Evolutionary conservation across 2,797 vertebrate species (phyloP), one percentile per base, ranked within the genome.

Genomic region (Erpetoichthys calabaricus): DNA sequence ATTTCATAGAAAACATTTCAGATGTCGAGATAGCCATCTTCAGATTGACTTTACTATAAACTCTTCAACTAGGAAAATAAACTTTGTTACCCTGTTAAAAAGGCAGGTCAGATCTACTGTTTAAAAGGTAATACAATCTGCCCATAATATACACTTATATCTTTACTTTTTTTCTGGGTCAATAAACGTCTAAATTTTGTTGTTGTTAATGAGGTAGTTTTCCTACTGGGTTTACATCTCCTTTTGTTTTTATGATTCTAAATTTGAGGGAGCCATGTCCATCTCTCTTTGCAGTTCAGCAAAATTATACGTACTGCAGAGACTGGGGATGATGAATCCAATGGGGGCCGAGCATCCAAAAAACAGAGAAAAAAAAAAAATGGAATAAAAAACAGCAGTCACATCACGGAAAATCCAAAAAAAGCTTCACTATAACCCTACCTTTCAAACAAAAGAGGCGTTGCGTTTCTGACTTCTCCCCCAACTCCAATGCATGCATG

Each of bases 151-250:
- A 25, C 25, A 25, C 25, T 25, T 25, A 25, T 25, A 25, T 25
- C 25, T 25, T 25, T 25, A 25, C 25, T 25, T 25, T 25, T 25
- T 25, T 25, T 25, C 25, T 25, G 25, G 25, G 25, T 25, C 25
- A 25, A 51, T 9, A 51, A 51, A 9, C 5, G 9, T 51, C 50
- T 6, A 5, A 50, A 51, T 59, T 55, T 55, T 63, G 49, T 55
- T 50, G 59, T 63, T 62, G 61, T 62, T 69, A 57, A 72, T 82
- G 80, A 79, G 79, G 80, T 80, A 81, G 75, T 65, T 70, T 74
- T 69, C 68, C 50, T 45, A 68, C 57, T 71, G 72, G 69, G 71
- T 62, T 73, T 68, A 53, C 61, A 58, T 67, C 47, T 42, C 10
- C 6, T 3, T 54, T 54, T 54, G 41, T 42, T 42, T 54, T 43